A percentile compares a stretch with the other conserved stretches of the same genome.
Conservation (phyloP, 1,140 invertebrate species). For the Solen grandis region DNA sequence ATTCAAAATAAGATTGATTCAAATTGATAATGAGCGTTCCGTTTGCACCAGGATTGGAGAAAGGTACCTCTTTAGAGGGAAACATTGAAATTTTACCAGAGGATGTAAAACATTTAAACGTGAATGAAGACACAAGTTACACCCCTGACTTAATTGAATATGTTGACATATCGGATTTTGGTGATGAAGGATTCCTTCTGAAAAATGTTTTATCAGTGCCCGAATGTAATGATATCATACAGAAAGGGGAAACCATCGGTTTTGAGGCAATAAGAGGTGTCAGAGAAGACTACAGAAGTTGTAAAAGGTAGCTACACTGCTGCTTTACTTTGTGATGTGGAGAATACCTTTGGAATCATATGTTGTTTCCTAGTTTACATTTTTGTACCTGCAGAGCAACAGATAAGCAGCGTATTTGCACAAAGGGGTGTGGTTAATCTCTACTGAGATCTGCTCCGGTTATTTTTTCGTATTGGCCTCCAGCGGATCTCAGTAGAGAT, state of each 20-base stretch:
- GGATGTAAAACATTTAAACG: slow-evolving; percentile 37
- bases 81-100: slow-evolving; percentile 50
- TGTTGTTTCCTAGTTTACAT: too few species aligned
- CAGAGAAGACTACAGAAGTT: slow-evolving; percentile 66
- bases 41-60: slow-evolving; percentile 60
- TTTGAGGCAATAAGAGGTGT: slow-evolving; percentile 63
- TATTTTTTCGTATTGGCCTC: too few species aligned
- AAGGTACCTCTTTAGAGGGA: slow-evolving; percentile 57
- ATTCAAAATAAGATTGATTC: neutral
- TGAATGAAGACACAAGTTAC: slow-evolving; percentile 1
- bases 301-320: slow-evolving; percentile 60
- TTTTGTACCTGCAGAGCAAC: too few species aligned
- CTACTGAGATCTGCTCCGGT: too few species aligned
- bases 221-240: slow-evolving; percentile 66
- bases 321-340: too few species aligned
- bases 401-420: too few species aligned
- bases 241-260: slow-evolving; percentile 66
- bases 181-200: slow-evolving; percentile 71
- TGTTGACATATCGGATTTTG: slow-evolving; percentile 69
- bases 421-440: too few species aligned
- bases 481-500: too few species aligned
- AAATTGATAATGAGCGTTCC: slow-evolving; percentile 31
- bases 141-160: slow-evolving; percentile 17
- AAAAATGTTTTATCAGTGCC: slow-evolving; percentile 59
- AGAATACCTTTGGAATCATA: too few species aligned